Evolutionary conservation across 2,113 vertebrate species (phyloP), one percentile per base, ranked within the genome.

Genomic region (Petrocephalus microphthalmus): DNA sequence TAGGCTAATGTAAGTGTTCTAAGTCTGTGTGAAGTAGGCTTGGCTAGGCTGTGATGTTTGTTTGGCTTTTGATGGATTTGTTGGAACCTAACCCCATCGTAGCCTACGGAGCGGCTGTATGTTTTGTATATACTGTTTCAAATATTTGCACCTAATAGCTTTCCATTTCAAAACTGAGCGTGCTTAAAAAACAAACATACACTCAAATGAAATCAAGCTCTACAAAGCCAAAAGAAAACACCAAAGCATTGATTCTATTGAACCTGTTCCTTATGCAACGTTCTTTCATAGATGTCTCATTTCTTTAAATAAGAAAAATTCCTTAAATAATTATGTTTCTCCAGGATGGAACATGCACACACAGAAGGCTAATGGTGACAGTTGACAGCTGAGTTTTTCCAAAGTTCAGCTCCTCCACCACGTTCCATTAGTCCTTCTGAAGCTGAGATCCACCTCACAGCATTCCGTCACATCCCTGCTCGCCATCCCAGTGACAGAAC

Each of bases 401-500:
- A 81, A 22, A 83, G 22, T 47, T 22, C 81, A 45, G 37, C n/a
- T 84, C 49, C 45, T 84, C 45, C 82, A 25, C 8, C 5, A 52
- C 0, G n/a, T 84, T 84, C 19, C 20, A 4, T 84, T n/a, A 51
- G 8, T n/a, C 47, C 29, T 53, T 15, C 25, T 29, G 29, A 33
- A 1, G 84, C 45, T 85, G 51, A 13, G 56, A 29, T 37, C 54
- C 54, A 20, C 60, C 33, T 86, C 85, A 17, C 53, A 45, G 37
- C 19, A 37, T 10, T 45, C 54, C 57, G 13, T 53, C 25, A 51
- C 57, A 88, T 81, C 85, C 71, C 74, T 82, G 13, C 81, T n/a
- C 20, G 25, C 57, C 85, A 74, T 83, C 56, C n/a, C 37, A n/a
- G 52, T 89, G 88, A 90, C 89, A 89, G 87, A 83, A 49, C 88